Evolutionary conservation across 2,888 invertebrate species (phyloP).

Genomic region (Torymus auratus): DNA sequence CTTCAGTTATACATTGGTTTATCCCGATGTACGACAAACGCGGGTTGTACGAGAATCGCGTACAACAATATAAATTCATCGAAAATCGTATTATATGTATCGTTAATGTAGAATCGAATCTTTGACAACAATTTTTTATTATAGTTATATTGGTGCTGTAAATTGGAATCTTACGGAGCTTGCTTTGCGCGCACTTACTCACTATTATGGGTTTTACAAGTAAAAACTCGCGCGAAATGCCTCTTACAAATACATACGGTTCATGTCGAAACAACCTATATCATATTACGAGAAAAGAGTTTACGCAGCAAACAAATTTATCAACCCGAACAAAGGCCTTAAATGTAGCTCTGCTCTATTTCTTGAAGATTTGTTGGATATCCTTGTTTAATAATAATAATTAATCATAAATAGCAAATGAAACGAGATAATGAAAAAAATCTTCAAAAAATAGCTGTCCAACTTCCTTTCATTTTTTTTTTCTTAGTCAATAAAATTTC

Average conservation of each 20-base stretch:
- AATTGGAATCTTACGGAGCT: conserved; percentile 25
- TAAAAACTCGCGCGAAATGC: conserved; percentile 41
- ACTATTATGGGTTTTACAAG: conserved; percentile 40
- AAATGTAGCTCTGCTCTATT: neutral
- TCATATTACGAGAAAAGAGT: conserved; percentile 30
- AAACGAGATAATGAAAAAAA: conserved; percentile 37
- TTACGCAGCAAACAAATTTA: conserved; percentile 26
- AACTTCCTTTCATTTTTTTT: neutral
- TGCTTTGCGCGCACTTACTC: conserved; percentile 32
- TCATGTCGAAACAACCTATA: conserved; percentile 35
- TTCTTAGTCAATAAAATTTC: conserved; percentile 32
- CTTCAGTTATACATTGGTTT: conserved; percentile 14
- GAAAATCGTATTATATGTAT: conserved; percentile 26
- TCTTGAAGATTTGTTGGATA: conserved; percentile 26
- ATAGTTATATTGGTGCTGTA: conserved; percentile 25
- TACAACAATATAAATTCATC: conserved; percentile 23
- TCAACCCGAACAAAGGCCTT: conserved; percentile 35
- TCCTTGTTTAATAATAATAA: neutral
- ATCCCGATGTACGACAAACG: neutral
- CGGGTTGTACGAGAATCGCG: conserved; percentile 7
- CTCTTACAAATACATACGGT: conserved; percentile 31
- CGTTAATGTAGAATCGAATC: conserved; percentile 48
- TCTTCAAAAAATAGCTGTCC: conserved; percentile 29
- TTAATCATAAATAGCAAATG: conserved; percentile 39
- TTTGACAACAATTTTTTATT: neutral